phyloP scores from a whole-genome alignment of 2,888 invertebrate species.

The Chloroclysta siterata region DNA sequence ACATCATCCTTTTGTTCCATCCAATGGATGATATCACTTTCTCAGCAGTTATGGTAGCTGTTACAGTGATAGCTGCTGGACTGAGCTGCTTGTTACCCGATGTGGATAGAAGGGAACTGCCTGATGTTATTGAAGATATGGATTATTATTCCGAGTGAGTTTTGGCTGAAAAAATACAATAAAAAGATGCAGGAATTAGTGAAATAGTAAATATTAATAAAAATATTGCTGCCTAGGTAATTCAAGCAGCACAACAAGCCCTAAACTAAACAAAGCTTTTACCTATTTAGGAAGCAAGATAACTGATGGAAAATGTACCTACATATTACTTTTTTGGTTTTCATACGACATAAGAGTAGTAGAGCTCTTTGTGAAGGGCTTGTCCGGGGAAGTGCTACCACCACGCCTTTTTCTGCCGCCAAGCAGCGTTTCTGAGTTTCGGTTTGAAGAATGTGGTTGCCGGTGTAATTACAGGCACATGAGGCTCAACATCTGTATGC shows the following conservation, averaged over 20 bases:
- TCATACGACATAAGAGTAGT: no score
- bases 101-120: constrained; percentile 72
- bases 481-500: no score
- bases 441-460: no score
- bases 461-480: no score
- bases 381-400: no score
- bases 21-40: constrained; percentile 51
- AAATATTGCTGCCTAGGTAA: not conserved
- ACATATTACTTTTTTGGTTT: no score
- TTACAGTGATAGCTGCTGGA: constrained; percentile 51
- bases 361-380: no score
- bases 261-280: not conserved
- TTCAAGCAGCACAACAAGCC: not conserved
- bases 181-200: no score
- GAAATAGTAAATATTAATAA: not conserved
- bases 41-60: constrained; percentile 49
- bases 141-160: constrained; percentile 76
- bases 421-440: no score
- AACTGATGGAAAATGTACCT: no score
- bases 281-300: not conserved
- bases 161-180: no score
- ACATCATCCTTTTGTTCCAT: constrained; percentile 58
- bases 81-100: constrained; percentile 63
- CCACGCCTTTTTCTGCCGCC: no score
- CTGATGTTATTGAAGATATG: constrained; percentile 74